Evolutionary conservation across 2,797 vertebrate species (phyloP).

Genomic region (Enteromius treurensis): DNA sequence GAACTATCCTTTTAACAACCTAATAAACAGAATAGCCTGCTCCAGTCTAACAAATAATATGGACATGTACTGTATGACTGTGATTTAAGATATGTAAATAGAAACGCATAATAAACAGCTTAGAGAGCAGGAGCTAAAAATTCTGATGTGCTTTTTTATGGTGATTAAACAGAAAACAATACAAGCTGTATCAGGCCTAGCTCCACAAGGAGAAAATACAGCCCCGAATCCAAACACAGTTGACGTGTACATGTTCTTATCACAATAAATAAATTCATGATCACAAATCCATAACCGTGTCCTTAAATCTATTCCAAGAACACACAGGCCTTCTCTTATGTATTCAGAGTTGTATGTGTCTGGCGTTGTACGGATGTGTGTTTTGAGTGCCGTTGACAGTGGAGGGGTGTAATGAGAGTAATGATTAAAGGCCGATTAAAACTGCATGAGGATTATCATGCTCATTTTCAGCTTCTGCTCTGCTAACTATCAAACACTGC

Average conservation of each 20-base stretch:
- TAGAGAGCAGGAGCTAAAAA: constrained; percentile 42
- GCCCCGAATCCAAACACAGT: constrained; percentile 6
- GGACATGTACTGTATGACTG: constrained; percentile 7
- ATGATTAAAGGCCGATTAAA: constrained; percentile 46
- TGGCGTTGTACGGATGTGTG: constrained; percentile 13
- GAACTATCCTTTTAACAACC: too few species aligned
- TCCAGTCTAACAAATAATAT: constrained; percentile 2
- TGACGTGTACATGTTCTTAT: not conserved
- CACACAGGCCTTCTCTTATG: constrained; percentile 2
- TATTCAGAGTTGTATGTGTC: constrained; percentile 25
- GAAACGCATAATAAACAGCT: constrained; percentile 28
- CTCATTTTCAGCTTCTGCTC: constrained; percentile 18
- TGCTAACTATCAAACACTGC: constrained; percentile 20
- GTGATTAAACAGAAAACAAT: constrained; percentile 55
- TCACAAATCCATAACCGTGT: constrained; percentile 60
- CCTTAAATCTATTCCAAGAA: not conserved
- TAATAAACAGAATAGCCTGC: constrained; percentile 11
- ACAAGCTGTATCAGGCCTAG: constrained; percentile 11
- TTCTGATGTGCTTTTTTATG: constrained; percentile 36
- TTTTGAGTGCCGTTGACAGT: constrained; percentile 26
- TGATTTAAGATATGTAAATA: constrained; percentile 35
- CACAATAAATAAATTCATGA: not conserved
- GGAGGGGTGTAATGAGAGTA: constrained; percentile 37
- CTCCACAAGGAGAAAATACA: not conserved
- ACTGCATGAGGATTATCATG: constrained; percentile 43